Evolutionary conservation across 2,797 vertebrate species (phyloP), one percentile per base, ranked within the genome.

Genomic region (Pangasius larnaudii): DNA sequence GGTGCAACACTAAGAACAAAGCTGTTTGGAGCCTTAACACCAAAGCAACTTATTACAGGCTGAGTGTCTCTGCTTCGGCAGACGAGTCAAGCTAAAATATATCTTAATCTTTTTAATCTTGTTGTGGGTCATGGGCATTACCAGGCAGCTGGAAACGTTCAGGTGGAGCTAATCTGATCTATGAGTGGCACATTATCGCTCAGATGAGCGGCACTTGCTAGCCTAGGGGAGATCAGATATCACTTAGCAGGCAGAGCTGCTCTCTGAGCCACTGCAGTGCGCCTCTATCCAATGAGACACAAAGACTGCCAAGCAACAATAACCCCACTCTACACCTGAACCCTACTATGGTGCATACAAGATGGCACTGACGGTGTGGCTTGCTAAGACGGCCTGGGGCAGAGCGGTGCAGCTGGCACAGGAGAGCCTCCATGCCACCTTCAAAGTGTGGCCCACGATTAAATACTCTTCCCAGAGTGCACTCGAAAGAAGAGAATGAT

Each of bases 151-250:
- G 88, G 87, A 78, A 89, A 86, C 88, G 56, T 90, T 91, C 80
- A 89, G 87, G 90, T 91, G 86, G 83, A 91, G 84, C 89, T 90
- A 91, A 90, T 90, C 91, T 83, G 87, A 91, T 91, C 91, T 88
- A 72, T 88, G 69, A 89, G 88, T 87, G 90, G 88, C 86, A 80
- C 86, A 89, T 88, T 88, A 89, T 90, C 86, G 74, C 87, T 89
- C 87, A 88, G 85, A 88, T 87, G 89, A 91, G 91, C 90, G 85
- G 89, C 85, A 86, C 83, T 86, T 81, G 72, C 79, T 85, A 86
- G 85, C 88, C 75, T 71, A 22, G 67, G 79, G 85, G 85, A 81
- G 75, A 74, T 78, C 85, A 83, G 87, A 89, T 89, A 86, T 88
- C 75, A 84, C 88, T 75, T 74, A 59, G 72, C 85, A 88, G 85